A percentile compares a stretch with the other conserved stretches of the same genome.
These are phyloP conservation scores for Okamejei kenojei DNA, from an alignment of 2,797 vertebrate genomes.

Conservation along the genomic window DNA sequence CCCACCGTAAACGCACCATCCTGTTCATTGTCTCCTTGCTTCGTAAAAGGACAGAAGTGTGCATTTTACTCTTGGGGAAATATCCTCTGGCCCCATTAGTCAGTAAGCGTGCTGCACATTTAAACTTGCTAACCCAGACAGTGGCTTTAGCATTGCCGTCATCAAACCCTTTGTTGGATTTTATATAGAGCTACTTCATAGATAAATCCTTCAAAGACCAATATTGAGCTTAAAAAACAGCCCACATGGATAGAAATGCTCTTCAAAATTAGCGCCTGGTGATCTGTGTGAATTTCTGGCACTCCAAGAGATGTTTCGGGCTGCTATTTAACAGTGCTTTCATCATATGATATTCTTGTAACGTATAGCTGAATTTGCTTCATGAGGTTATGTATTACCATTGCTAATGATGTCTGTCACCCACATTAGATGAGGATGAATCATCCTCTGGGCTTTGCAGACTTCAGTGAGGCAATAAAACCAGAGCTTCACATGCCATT, in stretches of 20 bases:
- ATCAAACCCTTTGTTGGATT: background rate
- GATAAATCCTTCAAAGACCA: background rate
- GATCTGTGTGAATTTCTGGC: no score
- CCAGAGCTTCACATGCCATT: no score
- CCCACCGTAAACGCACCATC: background rate
- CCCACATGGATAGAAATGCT: background rate
- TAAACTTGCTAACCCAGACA: background rate
- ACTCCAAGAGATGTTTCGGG: no score
- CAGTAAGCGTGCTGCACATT: background rate
- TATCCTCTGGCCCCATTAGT: background rate
- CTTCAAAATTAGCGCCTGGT: background rate
- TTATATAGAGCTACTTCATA: background rate
- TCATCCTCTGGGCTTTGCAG: no score
- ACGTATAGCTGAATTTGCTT: no score
- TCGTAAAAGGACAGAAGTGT: background rate
- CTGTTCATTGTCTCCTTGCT: background rate
- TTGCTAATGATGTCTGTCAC: no score
- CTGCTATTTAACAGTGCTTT: no score
- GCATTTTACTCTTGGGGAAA: background rate
- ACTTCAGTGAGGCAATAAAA: no score
- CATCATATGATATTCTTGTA: no score
- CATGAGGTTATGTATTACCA: no score
- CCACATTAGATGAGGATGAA: no score
- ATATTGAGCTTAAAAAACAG: background rate
- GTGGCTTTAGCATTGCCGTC: background rate